Evolutionary conservation across 2,797 vertebrate species (phyloP).

Genomic region (Nannoperca australis): DNA sequence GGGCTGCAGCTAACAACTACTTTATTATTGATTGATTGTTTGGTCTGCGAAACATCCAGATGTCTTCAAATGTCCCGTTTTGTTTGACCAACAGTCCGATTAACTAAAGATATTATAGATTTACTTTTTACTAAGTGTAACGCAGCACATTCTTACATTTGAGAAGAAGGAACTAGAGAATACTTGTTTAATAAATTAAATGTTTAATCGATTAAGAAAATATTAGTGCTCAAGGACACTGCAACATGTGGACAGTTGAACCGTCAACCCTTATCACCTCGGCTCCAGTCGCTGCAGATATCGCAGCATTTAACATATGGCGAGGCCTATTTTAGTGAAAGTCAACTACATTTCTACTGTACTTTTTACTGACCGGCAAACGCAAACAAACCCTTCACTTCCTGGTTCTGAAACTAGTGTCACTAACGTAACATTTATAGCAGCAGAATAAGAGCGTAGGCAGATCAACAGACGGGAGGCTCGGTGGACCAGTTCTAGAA

Average conservation of each 20-base stretch:
- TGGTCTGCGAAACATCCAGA: not conserved
- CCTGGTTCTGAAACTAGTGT: not conserved
- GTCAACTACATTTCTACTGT: not conserved
- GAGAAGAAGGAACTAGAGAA: not conserved
- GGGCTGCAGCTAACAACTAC: not conserved
- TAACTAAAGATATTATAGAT: not conserved
- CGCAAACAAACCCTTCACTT: constrained; percentile 1
- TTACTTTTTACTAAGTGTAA: not conserved
- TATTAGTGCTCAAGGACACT: not conserved
- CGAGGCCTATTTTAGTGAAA: not conserved
- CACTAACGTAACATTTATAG: not conserved
- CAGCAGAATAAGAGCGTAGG: not conserved
- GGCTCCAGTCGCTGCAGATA: not conserved
- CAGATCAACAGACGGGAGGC: not conserved
- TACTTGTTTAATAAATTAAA: not conserved
- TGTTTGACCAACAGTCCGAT: not conserved
- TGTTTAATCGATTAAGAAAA: not conserved
- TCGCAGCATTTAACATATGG: not conserved
- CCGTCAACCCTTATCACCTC: not conserved
- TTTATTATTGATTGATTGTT: not conserved
- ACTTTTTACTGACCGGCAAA: not conserved
- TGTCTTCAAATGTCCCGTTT: not conserved
- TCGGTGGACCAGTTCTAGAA: not conserved
- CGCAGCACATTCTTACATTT: not conserved
- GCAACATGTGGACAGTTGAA: not conserved